These are phyloP conservation scores for Eudyptes chrysolophus DNA, from an alignment of 2,113 vertebrate genomes.

Conservation along the genomic window DNA sequence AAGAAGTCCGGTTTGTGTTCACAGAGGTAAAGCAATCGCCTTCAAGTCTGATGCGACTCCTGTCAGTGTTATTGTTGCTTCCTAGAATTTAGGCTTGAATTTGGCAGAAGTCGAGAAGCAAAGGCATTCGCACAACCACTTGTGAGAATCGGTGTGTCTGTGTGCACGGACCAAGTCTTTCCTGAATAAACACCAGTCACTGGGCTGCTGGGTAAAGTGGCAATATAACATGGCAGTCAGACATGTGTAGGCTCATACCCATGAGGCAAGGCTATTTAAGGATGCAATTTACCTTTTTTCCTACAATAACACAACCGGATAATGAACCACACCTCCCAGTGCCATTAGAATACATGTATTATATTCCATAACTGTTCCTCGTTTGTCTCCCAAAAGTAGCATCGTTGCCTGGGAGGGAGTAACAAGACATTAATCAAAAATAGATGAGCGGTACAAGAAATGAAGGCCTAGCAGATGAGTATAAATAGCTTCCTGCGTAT, in stretches of 20 bases:
- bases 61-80: conserved; percentile 37
- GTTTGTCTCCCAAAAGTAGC: neutral
- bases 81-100: conserved; percentile 45
- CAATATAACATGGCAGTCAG: neutral
- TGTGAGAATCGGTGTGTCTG: neutral
- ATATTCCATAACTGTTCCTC: neutral
- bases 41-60: conserved; percentile 5
- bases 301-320: neutral
- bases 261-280: neutral
- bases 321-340: neutral
- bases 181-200: neutral
- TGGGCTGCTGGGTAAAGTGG: neutral
- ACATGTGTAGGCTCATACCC: neutral
- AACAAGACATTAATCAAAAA: conserved; percentile 11
- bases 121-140: neutral
- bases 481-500: neutral
- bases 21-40: neutral
- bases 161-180: neutral
- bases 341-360: neutral
- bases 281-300: neutral
- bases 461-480: neutral
- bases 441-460: neutral
- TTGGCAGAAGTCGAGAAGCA: neutral
- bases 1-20: neutral
- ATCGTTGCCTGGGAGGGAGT: neutral